These are phyloP conservation scores for Ranitomeya variabilis DNA, from an alignment of 2,113 vertebrate genomes.

Conservation along the genomic window DNA sequence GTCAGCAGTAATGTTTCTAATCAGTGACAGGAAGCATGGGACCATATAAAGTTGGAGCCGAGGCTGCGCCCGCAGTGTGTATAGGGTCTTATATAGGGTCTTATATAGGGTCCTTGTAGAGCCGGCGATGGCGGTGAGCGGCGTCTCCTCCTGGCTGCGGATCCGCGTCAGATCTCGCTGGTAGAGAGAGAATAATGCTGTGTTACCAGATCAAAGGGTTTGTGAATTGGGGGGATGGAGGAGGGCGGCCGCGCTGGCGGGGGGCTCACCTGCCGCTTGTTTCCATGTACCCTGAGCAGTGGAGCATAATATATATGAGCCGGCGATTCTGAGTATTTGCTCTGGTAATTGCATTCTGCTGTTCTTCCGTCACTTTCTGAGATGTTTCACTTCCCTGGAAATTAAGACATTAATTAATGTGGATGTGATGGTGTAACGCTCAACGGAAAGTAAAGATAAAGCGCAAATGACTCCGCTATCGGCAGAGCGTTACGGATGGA, in stretches of 20 bases:
- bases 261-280: neutral
- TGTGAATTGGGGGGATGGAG: neutral
- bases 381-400: constrained; percentile 4
- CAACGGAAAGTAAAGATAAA: neutral
- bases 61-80: no score
- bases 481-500: no score
- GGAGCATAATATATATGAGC: constrained; percentile 1
- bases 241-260: neutral
- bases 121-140: neutral
- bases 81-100: no score
- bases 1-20: no score
- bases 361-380: neutral
- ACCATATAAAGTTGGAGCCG: no score
- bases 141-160: constrained; percentile 8
- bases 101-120: neutral
- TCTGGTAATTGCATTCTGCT: constrained; percentile 26
- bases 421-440: neutral
- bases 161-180: constrained; percentile 6
- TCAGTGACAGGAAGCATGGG: no score
- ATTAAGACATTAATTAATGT: constrained; percentile 37
- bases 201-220: constrained; percentile 22
- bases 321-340: constrained; percentile 12
- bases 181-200: neutral
- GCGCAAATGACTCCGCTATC: neutral
- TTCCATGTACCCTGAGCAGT: neutral